These are phyloP conservation scores for Natator depressus DNA, from an alignment of 2,113 vertebrate species.

Conservation along the genomic window DNA sequence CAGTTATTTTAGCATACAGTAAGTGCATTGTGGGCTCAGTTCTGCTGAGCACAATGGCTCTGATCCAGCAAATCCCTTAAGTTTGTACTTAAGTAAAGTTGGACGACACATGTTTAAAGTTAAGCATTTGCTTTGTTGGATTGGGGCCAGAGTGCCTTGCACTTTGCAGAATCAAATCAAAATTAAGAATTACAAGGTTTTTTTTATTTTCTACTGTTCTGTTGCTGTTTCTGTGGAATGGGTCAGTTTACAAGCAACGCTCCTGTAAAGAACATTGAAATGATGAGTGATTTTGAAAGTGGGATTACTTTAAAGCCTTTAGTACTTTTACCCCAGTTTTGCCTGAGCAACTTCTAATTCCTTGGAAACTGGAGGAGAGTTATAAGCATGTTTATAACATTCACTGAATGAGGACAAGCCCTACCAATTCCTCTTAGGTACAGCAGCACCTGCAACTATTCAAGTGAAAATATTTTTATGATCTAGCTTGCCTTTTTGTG, in stretches of 20 bases:
- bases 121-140: neutral
- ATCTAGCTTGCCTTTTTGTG: neutral
- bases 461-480: neutral
- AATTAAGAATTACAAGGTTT: neutral
- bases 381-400: neutral
- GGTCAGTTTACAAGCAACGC: neutral
- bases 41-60: neutral
- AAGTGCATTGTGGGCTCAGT: neutral
- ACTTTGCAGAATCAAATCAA: neutral
- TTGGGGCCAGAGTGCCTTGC: neutral
- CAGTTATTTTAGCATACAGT: neutral
- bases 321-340: neutral
- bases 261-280: neutral
- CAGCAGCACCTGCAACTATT: neutral
- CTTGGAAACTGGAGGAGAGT: neutral
- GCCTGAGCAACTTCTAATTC: neutral
- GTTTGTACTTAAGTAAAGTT: neutral
- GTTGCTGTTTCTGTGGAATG: neutral
- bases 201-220: neutral
- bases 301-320: neutral
- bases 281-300: neutral
- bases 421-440: neutral
- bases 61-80: constrained; percentile 6
- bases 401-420: neutral
- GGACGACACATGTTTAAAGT: neutral